Evolutionary conservation across 2,888 invertebrate species (phyloP).

Genomic region (Stenichneumon culpator): DNA sequence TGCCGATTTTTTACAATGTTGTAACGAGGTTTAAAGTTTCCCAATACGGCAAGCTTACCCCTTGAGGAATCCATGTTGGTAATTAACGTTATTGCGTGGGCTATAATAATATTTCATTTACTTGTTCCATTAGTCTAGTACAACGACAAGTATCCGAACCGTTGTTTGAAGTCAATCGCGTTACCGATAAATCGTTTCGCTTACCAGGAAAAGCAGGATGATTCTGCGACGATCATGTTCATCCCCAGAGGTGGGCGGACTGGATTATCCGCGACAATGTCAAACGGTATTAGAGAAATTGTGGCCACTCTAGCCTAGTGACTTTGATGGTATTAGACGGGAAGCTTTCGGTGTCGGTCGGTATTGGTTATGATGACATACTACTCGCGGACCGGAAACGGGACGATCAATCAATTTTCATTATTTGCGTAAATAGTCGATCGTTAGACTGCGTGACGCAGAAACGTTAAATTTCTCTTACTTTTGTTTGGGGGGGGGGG

Average conservation of each 20-base stretch:
- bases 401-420: not conserved
- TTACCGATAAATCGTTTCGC: not conserved
- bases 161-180: not conserved
- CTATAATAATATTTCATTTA: too few species aligned
- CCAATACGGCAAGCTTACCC: not conserved
- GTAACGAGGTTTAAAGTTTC: not conserved
- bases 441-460: too few species aligned
- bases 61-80: not conserved
- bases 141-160: not conserved
- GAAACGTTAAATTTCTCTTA: not conserved
- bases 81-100: not conserved
- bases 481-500: not conserved
- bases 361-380: not conserved
- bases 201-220: not conserved
- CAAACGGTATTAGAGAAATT: constrained; percentile 58
- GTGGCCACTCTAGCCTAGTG: not conserved
- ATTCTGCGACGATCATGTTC: constrained; percentile 10
- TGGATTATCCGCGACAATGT: constrained; percentile 60
- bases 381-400: not conserved
- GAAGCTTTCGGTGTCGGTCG: not conserved
- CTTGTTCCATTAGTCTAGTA: not conserved
- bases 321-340: constrained; percentile 45
- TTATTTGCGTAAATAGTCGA: too few species aligned
- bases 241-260: constrained; percentile 21
- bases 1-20: not conserved